A percentile compares a stretch with the other conserved stretches of the same genome.
phyloP scores from a whole-genome alignment of 2,797 vertebrate genomes.

The Okamejei kenojei region DNA sequence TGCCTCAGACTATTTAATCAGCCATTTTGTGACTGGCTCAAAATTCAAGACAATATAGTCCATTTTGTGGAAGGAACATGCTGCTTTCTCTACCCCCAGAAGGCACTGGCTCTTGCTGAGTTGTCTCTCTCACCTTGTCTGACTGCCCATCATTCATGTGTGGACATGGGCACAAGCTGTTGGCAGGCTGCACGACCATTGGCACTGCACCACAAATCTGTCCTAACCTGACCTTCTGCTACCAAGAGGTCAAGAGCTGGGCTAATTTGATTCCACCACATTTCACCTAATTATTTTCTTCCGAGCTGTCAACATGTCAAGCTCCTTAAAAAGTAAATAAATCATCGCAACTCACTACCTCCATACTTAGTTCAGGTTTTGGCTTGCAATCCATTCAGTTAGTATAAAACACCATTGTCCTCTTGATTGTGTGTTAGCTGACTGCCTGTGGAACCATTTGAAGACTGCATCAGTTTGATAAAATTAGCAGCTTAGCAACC shows the following conservation, averaged over 20 bases:
- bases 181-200: not conserved
- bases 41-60: not conserved
- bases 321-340: not conserved
- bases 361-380: not conserved
- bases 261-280: not conserved
- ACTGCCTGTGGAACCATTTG: too few species aligned
- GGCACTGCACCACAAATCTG: not conserved
- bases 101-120: not conserved
- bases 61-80: not conserved
- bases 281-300: not conserved
- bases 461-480: not conserved
- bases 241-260: not conserved
- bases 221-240: not conserved
- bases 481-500: not conserved
- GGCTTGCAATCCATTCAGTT: not conserved
- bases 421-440: not conserved
- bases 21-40: constrained; percentile 27
- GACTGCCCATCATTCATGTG: not conserved
- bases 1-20: constrained; percentile 10
- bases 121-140: constrained; percentile 5
- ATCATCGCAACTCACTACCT: not conserved
- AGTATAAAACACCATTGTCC: not conserved
- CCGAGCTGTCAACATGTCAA: too few species aligned
- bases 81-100: not conserved
- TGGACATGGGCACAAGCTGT: not conserved